Conservation (phyloP, 2,888 invertebrate species). For the Synanthedon formicaeformis region DNA sequence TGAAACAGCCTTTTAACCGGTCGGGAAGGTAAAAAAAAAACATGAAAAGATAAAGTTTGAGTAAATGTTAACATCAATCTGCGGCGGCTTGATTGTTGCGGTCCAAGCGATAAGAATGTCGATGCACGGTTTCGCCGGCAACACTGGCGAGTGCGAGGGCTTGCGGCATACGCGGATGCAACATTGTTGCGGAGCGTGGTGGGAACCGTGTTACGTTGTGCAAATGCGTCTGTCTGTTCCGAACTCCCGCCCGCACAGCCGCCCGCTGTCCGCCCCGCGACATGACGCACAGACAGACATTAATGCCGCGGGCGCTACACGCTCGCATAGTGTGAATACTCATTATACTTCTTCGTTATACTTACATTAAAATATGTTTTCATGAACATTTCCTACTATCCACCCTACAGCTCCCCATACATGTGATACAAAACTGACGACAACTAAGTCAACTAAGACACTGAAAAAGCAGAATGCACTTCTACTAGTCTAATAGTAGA, state of each 20-base stretch:
- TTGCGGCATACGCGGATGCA: conserved; percentile 2
- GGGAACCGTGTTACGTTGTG: not conserved
- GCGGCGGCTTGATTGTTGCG: not conserved
- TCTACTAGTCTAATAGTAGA: no score
- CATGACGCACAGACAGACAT: not conserved
- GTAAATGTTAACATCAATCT: conserved; percentile 24
- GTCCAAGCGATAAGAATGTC: not conserved
- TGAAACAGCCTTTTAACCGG: conserved; percentile 38
- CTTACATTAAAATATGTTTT: not conserved
- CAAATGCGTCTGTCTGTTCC: not conserved
- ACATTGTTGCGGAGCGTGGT: conserved; percentile 6
- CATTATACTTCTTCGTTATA: not conserved
- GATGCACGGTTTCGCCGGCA: no score
- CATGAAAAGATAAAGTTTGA: conserved; percentile 22
- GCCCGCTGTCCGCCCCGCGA: not conserved
- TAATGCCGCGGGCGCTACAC: not conserved
- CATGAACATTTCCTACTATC: no score
- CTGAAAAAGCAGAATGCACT: no score
- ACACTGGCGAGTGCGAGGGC: not conserved
- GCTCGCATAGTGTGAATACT: not conserved
- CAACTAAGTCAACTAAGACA: no score
- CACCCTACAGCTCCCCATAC: no score
- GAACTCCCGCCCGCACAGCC: not conserved
- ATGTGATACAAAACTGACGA: no score
- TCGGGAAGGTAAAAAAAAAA: conserved; percentile 31